Conservation (phyloP, 2,797 vertebrate species). For the Luscinia megarhynchos region DNA sequence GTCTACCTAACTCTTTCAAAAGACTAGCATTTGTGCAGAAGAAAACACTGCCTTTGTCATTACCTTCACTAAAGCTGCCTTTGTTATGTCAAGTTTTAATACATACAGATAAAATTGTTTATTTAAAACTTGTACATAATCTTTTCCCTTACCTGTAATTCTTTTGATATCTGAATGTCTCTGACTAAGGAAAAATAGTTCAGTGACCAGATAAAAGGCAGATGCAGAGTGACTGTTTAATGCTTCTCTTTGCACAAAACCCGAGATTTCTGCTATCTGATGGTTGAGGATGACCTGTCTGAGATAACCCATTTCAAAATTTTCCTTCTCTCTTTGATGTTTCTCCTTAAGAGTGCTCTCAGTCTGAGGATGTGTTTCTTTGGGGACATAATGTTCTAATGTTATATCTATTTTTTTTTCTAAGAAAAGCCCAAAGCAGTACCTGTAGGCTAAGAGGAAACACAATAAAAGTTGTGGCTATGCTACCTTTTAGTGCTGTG, state of each 20-base stretch:
- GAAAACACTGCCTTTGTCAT: background rate
- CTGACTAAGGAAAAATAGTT: background rate
- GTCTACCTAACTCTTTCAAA: background rate
- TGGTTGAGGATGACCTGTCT: background rate
- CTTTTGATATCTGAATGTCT: background rate
- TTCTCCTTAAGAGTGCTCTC: background rate
- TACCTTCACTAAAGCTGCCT: background rate
- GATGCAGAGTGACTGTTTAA: background rate
- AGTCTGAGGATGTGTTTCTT: background rate
- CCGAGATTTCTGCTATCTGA: background rate
- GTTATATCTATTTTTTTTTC: rapidly evolving
- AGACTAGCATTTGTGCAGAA: background rate
- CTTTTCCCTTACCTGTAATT: background rate
- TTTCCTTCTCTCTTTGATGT: background rate
- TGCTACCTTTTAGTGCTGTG: background rate
- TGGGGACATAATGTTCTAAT: background rate
- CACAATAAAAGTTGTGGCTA: background rate
- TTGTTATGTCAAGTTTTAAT: background rate
- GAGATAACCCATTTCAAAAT: background rate
- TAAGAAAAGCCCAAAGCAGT: background rate
- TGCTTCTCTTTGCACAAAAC: background rate
- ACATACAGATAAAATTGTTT: background rate
- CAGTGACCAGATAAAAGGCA: background rate
- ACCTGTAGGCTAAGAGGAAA: background rate
- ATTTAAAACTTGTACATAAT: background rate